Evolutionary conservation across 2,113 vertebrate genomes (phyloP), one percentile per base, ranked within the genome.

Genomic region (Murina feae): DNA sequence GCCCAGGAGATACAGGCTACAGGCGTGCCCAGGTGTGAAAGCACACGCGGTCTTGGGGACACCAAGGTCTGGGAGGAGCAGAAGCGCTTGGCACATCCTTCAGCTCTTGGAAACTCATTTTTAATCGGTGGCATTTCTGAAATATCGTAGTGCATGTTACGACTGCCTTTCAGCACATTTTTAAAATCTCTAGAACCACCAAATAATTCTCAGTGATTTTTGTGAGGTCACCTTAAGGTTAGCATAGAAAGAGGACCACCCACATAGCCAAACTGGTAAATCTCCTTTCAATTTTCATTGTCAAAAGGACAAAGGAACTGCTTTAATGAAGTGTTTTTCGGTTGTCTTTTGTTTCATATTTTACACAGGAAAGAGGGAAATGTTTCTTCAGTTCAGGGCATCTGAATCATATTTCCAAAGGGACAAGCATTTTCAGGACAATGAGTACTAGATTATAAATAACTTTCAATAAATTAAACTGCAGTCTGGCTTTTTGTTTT

Each of bases 331-430:
- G 95, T 97, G 97, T 94, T 98, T 98, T 98, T 97, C 91, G 87
- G 82, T 98, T 97, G 81, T 98, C 96, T 98, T 98, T 98, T 98
- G 98, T 98, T 98, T 98, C 94, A 91, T 96, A 95, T 97, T 98
- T 98, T 97, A 97, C 95, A 98, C 98, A 98, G 98, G 98, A 98
- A 98, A 98, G 98, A 94, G 98, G 98, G 98, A 98, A 98, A 98
- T 97, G 49, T 98, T 98, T 98, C 95, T 97, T 98, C 93, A 97
- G 95, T 97, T 98, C 80, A 51, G 94, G 97, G 97, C 85, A 96
- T 98, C 97, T 98, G 98, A 99, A 98, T 98, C 98, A 98, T 99
- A 98, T 97, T 98, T 99, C 98, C 98, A 98, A 87, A 93, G 97
- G 98, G 98, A 98, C 97, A 95, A 94, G 95, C 97, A 98, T 95